Base-by-base conservation (phyloP, 2,797 vertebrate genomes). In the Halcyon badia region DNA sequence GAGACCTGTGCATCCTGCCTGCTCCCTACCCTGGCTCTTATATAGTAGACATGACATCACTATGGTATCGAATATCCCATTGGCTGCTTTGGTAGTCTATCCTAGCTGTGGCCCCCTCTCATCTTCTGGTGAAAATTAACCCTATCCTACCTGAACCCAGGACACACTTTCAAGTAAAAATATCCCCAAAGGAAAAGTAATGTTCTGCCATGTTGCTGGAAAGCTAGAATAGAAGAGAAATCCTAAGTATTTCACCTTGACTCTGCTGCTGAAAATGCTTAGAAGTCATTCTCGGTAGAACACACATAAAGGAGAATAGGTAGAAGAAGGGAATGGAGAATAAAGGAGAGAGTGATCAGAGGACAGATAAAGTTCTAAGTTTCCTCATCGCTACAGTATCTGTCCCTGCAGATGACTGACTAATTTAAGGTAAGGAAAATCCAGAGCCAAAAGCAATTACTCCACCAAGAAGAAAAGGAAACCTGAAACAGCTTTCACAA, bases 171-270 rank as follows among this genome's bases (percentile, higher is more conserved):
- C 12, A 52, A 42, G 6, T 22, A n/a, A 65, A 89, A 72, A 33
- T 16, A 1, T 48, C 6, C 9, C 72, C 10, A 30, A 66, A n/a
- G 33, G 10, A 61, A 60, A 56, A 2, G 0, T 28, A 13, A 16
- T 49, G 3, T 25, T 73, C 26, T 70, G 13, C 9, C 1, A 1
- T 49, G 28, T 46, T 82, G n/a, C 52, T 76, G 35, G 33, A 84
- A 84, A 87, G 10, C 5, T 21, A 26, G 5, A 90, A 31, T 48
- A 57, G 35, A 9, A 62, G 48, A 62, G 9, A 51, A 37, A 4
- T 39, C 3, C 5, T 20, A 30, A 42, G 13, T n/a, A 80, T 76
- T 88, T 86, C 24, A 35, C 11, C 10, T 54, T 42, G 49, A 37
- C 7, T 66, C 13, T 37, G 51, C 31, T 66, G 17, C 17, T 58